Percentiles rank a stretch among this genome's conserved stretches.
Conservation (phyloP, 2,797 vertebrate species). For the Anisognathus igniventris region DNA sequence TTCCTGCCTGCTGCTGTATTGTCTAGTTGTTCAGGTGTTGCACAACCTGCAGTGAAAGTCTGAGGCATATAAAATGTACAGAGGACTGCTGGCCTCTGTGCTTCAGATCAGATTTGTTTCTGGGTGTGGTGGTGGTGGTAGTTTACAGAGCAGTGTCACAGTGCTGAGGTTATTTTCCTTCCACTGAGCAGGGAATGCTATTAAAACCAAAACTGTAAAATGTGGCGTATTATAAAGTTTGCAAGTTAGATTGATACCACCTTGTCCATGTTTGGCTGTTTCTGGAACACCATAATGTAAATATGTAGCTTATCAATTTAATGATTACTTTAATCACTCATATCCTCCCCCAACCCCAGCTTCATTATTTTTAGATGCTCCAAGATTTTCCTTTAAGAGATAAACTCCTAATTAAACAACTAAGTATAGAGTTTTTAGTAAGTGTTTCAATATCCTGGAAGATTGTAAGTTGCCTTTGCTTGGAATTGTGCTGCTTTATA, state of each 20-base stretch:
- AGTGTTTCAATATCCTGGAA: background rate
- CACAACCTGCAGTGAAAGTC: background rate
- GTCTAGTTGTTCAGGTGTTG: background rate
- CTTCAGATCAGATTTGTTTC: background rate
- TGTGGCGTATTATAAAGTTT: background rate
- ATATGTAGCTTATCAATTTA: background rate
- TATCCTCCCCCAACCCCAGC: background rate
- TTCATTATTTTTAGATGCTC: background rate
- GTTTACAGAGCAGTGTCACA: background rate
- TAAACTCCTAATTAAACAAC: background rate
- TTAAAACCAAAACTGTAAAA: background rate
- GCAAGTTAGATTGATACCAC: background rate
- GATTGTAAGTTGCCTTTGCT: background rate
- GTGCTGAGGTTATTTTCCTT: background rate
- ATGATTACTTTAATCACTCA: background rate
- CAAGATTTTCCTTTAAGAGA: background rate
- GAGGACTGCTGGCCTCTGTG: background rate
- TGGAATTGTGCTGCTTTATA: background rate
- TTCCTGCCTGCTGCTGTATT: background rate
- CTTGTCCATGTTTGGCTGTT: background rate
- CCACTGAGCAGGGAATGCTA: background rate
- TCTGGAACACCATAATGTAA: background rate
- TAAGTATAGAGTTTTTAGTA: background rate
- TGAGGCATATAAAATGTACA: background rate
- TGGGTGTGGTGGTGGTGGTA: background rate